Evolutionary conservation across 2,888 invertebrate species (phyloP).

Genomic region (Hesperia comma): DNA sequence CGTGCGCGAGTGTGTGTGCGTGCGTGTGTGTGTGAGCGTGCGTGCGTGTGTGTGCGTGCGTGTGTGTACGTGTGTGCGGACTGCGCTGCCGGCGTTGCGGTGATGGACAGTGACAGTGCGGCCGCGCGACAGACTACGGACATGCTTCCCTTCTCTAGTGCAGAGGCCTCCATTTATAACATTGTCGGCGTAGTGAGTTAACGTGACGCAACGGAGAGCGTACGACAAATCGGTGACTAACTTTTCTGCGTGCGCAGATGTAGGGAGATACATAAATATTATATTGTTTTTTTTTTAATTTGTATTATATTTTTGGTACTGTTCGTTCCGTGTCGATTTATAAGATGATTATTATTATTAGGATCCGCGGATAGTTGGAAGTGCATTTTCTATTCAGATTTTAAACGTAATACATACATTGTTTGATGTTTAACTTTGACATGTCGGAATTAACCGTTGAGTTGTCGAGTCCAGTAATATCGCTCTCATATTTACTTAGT

Average conservation of each 20-base stretch:
- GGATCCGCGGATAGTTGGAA: constrained; percentile 33
- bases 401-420: constrained; percentile 35
- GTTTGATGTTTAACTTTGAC: constrained; percentile 24
- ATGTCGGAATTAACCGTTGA: constrained; percentile 23
- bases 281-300: constrained; percentile 39
- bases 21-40: constrained; percentile 31
- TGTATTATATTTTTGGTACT: constrained; percentile 41
- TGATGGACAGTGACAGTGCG: constrained; percentile 17
- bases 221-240: constrained; percentile 52
- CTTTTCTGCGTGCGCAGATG: constrained; percentile 51
- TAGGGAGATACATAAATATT: constrained; percentile 34
- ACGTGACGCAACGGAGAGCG: constrained; percentile 38
- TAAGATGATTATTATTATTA: constrained; percentile 27
- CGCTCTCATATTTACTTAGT: constrained; percentile 53
- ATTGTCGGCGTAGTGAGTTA: constrained; percentile 39
- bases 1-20: constrained; percentile 36
- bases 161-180: constrained; percentile 58
- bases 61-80: constrained; percentile 29
- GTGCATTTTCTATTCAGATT: constrained; percentile 32
- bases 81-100: constrained; percentile 33
- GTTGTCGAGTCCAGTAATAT: constrained; percentile 30
- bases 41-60: constrained; percentile 40
- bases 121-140: constrained; percentile 36
- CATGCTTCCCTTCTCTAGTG: constrained; percentile 50
- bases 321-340: constrained; percentile 35